Percentiles rank a stretch among this genome's conserved stretches.
phyloP scores from a whole-genome alignment of 2,888 invertebrate species.

The Polyploca ridens region DNA sequence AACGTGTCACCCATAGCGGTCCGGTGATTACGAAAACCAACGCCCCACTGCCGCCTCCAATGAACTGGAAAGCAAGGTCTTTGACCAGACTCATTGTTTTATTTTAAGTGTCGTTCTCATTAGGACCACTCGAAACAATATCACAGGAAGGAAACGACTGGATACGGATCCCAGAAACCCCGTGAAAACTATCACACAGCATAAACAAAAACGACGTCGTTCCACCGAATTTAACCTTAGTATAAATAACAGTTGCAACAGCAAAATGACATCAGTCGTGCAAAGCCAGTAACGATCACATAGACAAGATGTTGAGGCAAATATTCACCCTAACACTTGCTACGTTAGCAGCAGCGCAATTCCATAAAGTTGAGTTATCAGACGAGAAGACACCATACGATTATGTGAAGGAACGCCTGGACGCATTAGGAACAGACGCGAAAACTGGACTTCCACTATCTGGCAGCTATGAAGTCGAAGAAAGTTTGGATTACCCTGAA shows the following conservation, averaged over 20 bases:
- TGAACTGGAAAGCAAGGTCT: conserved; percentile 84
- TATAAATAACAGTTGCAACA: conserved; percentile 79
- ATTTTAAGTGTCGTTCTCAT: conserved; percentile 75
- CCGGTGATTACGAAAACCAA: conserved; percentile 68
- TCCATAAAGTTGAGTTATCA: conserved; percentile 62
- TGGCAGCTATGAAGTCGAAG: conserved; percentile 84
- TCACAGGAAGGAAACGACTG: conserved; percentile 81
- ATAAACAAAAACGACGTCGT: conserved; percentile 66
- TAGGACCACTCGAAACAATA: conserved; percentile 80
- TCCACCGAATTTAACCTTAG: conserved; percentile 75
- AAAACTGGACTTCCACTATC: conserved; percentile 71
- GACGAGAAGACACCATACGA: conserved; percentile 77
- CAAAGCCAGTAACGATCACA: conserved; percentile 58
- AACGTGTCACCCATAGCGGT: conserved; percentile 69
- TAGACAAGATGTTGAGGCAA: conserved; percentile 64
- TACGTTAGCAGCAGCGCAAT: conserved; percentile 54
- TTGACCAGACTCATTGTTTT: conserved; percentile 74
- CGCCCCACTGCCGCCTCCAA: conserved; percentile 74
- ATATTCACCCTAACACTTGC: conserved; percentile 56
- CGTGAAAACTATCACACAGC: conserved; percentile 74
- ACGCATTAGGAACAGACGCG: conserved; percentile 60
- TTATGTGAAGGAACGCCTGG: conserved; percentile 72
- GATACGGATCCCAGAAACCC: conserved; percentile 58
- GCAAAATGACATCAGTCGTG: conserved; percentile 76
- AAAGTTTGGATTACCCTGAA: conserved; percentile 84